Base-by-base conservation (phyloP, 2,888 invertebrate species). In the Caenorhabditis sp. region DNA sequence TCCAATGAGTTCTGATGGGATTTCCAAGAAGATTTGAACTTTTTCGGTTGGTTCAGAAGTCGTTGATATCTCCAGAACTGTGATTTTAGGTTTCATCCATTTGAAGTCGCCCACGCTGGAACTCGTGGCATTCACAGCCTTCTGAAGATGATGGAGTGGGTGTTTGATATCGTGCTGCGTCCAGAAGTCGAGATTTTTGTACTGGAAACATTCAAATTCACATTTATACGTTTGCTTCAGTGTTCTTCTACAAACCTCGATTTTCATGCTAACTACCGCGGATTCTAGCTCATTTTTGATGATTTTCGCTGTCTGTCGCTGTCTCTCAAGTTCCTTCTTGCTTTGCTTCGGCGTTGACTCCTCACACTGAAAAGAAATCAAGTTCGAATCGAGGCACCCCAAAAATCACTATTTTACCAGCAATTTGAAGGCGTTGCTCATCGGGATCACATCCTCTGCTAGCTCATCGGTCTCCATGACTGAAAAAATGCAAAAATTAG, bases 141-240 rank as follows among this genome's bases (percentile, higher is more conserved):
- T 54, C 31, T 68, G 72, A 41, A 59, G 73, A 26, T 59, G 44
- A 35, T 80, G 68, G 6, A 84, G 70, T 0, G 84, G 84, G 56
- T 80, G 66, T 59, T 84, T 76, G 10, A 84, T 28, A 19, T 28
- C 59, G 22, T 26, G 16, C 41, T 54, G 35, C 19, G 80, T 76
- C 84, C 84, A 84, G 73, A 68, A 84, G 35, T 80, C 76, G 5
- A 74, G 54, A 16, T 80, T 76, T 72, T 76, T 84, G 73, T 80
- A 84, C 68, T 84, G 61, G 31, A 81, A 28, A 47, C 41, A 28
- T n/a, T 19, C 35, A 31, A 31, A 31, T n/a, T n/a, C n/a, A n/a
- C n/a, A n/a, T n/a, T n/a, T n/a, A n/a, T n/a, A n/a, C n/a, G n/a
- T n/a, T n/a, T n/a, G n/a, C n/a, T n/a, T n/a, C n/a, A n/a, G n/a